phyloP scores from a whole-genome alignment of 2,797 vertebrate genomes.

The Picus viridis region DNA sequence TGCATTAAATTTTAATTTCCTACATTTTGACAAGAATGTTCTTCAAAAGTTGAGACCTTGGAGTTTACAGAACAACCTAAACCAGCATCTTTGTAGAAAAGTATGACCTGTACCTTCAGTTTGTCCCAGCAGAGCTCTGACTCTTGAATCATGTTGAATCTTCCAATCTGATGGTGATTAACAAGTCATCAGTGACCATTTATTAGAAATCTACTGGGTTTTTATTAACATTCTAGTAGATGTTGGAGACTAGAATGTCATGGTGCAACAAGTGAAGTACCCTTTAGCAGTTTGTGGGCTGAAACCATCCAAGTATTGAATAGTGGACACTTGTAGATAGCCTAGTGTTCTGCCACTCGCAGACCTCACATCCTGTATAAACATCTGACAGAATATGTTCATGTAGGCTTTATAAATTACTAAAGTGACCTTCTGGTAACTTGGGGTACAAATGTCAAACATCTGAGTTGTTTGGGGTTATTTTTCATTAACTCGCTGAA shows the following conservation, averaged over 20 bases:
- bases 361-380: neutral
- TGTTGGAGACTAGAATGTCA: neutral
- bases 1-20: neutral
- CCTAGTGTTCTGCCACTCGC: neutral
- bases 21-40: neutral
- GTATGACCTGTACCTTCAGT: neutral
- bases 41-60: neutral
- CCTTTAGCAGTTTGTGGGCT: neutral
- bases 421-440: neutral
- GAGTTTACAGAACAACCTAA: neutral
- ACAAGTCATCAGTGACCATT: neutral
- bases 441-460: neutral
- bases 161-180: neutral
- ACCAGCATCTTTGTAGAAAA: neutral
- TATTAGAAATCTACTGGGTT: neutral
- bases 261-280: neutral
- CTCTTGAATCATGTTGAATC: neutral
- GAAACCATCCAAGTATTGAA: neutral
- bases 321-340: neutral
- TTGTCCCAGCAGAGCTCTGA: neutral
- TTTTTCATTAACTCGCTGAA: slow-evolving; percentile 32
- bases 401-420: neutral
- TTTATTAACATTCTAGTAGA: neutral
- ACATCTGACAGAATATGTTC: neutral
- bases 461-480: neutral